Evolutionary conservation across 2,113 vertebrate species (phyloP).

Genomic region (Ceyx margarethae): DNA sequence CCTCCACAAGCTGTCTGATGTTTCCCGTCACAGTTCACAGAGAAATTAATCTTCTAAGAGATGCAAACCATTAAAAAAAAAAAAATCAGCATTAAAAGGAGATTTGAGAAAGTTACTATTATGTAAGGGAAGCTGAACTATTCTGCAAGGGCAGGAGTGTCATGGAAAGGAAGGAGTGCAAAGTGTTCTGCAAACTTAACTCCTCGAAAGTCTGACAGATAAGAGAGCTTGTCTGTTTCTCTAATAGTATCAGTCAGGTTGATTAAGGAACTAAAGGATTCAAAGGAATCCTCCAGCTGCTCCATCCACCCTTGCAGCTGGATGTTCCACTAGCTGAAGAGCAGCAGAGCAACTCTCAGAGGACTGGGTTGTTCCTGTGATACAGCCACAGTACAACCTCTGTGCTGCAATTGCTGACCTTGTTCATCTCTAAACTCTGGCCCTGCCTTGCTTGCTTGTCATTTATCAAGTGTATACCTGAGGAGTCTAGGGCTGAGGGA

Average conservation of each 20-base stretch:
- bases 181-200: not conserved
- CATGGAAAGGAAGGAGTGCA: not conserved
- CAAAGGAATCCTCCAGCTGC: not conserved
- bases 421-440: not conserved
- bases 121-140: not conserved
- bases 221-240: not conserved
- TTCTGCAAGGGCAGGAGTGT: slow-evolving; percentile 11
- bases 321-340: not conserved
- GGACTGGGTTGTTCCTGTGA: not conserved
- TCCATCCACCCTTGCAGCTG: not conserved
- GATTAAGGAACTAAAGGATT: not conserved
- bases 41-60: not conserved
- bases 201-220: not conserved
- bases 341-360: not conserved
- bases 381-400: not conserved
- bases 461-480: not conserved
- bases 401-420: not conserved
- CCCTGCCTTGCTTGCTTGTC: not conserved
- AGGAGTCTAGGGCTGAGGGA: too few relatives aligned
- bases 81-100: not conserved
- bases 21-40: slow-evolving; percentile 30
- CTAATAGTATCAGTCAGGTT: not conserved
- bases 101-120: slow-evolving; percentile 34
- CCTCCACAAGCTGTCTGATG: slow-evolving; percentile 51
- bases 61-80: not conserved